Conservation (phyloP, 1,140 invertebrate species). For the Heliothis virescens region DNA sequence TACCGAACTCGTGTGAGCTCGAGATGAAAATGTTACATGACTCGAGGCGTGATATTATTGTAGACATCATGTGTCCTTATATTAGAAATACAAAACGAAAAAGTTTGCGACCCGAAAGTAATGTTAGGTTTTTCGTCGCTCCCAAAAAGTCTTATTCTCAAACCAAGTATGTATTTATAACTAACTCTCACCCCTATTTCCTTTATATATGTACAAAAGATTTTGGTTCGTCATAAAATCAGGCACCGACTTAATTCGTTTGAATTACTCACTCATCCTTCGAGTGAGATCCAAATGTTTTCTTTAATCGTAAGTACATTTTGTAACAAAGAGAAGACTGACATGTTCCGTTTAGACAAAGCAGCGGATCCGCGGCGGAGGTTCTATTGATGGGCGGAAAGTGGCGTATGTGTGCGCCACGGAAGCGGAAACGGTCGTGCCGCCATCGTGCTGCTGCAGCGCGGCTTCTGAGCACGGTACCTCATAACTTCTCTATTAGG, state of each 20-base stretch:
- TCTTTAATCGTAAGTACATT: not conserved
- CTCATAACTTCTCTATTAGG: too few relatives aligned
- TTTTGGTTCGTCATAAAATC: too few relatives aligned
- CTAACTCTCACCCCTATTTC: not conserved
- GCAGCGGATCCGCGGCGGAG: constrained; percentile 12
- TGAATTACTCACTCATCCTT: too few relatives aligned
- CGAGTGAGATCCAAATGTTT: not conserved
- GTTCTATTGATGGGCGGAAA: constrained; percentile 47
- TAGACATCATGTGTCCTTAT: not conserved
- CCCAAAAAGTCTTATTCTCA: not conserved
- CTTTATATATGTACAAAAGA: too few relatives aligned
- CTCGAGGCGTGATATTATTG: not conserved
- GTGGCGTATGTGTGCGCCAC: constrained; percentile 40
- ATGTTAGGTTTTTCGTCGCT: constrained; percentile 1
- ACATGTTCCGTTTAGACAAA: constrained; percentile 12
- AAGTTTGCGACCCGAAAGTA: constrained; percentile 5
- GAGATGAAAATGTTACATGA: not conserved
- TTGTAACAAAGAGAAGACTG: constrained; percentile 1
- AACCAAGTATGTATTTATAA: constrained; percentile 9
- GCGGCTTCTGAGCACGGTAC: not conserved
- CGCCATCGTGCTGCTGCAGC: constrained; percentile 40
- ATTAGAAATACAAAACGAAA: not conserved
- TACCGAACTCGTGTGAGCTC: constrained; percentile 19
- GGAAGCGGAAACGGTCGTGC: constrained; percentile 46
- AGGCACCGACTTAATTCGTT: too few relatives aligned